phyloP scores from a whole-genome alignment of 2,888 invertebrate species.

The Drymonia ruficornis region DNA sequence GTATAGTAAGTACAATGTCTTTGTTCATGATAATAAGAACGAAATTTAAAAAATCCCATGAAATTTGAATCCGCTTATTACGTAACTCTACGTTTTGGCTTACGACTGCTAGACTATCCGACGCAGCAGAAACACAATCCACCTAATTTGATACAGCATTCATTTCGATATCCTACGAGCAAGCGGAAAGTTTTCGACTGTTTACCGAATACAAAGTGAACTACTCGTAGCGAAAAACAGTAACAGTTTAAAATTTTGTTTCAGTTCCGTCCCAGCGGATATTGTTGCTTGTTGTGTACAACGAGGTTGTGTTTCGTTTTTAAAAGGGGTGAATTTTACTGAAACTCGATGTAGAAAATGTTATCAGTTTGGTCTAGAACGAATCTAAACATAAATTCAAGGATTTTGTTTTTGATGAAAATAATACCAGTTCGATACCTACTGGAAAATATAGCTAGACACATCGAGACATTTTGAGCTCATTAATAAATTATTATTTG shows the following conservation, averaged over 20 bases:
- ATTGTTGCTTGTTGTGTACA: slow-evolving; percentile 27
- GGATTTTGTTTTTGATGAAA: no score
- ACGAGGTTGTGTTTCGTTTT: slow-evolving; percentile 13
- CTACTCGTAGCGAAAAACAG: slow-evolving; percentile 25
- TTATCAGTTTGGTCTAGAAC: no score
- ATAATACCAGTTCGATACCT: no score
- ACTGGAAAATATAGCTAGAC: no score
- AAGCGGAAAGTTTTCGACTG: slow-evolving; percentile 18
- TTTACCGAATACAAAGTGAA: slow-evolving; percentile 36
- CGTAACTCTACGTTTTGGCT: no score
- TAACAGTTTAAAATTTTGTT: slow-evolving; percentile 31
- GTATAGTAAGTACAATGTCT: no score
- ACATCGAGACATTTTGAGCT: no score
- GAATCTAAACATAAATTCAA: no score
- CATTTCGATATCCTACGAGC: slow-evolving; percentile 18
- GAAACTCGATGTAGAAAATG: background rate
- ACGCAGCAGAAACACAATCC: background rate
- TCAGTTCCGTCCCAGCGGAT: slow-evolving; percentile 25
- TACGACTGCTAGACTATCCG: background rate
- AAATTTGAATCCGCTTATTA: no score
- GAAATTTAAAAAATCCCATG: no score
- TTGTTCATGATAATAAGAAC: no score
- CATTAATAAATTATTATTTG: no score
- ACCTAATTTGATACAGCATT: slow-evolving; percentile 13
- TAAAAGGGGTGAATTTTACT: background rate